Evolutionary conservation across 2,888 invertebrate species (phyloP), one percentile per base, ranked within the genome.

Genomic region (Eurytoma adleriae): DNA sequence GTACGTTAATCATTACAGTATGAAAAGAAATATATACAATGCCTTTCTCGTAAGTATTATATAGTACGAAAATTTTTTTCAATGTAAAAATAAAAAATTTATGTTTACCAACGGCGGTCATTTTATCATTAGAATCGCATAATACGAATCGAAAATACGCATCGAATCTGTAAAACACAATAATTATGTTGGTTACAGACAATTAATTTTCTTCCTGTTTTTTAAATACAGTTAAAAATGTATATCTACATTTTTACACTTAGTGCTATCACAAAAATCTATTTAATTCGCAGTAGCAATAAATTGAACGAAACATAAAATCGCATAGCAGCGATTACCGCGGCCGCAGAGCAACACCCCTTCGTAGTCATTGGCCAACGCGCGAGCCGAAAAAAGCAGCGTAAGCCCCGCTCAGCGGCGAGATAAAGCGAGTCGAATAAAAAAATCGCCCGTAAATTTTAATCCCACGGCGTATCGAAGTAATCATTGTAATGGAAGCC

Each of bases 401-500:
- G 54, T 30, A 20, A 50, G 27, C 52, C 18, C 68, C n/a, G n/a
- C 67, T 52, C 52, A 27, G 20, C 27, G 57, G 56, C 48, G 74
- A 67, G 57, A n/a, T 64, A 30, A 27, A 54, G 24, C 18, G 24
- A 12, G 61, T 14, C 64, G 20, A 72, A 66, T 20, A 54, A 70
- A 66, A 68, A 71, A 67, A 61, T 62, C 18, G 71, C 68, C 70
- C 64, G 72, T 69, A 79, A 73, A 79, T 72, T 78, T 61, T 78
- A 78, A 78, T 73, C 78, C 72, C 62, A 54, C 54, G 27, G 78
- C 72, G 74, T 79, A 79, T 74, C 79, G 74, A 74, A 69, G 50
- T 79, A 74, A 79, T 74, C 69, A 74, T 68, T 78, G 78, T 78
- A 78, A 73, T 68, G 78, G 73, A 73, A 78, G 57, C 69, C 79